Conservation (phyloP, 2,888 invertebrate species). For the Troilus luridus region DNA sequence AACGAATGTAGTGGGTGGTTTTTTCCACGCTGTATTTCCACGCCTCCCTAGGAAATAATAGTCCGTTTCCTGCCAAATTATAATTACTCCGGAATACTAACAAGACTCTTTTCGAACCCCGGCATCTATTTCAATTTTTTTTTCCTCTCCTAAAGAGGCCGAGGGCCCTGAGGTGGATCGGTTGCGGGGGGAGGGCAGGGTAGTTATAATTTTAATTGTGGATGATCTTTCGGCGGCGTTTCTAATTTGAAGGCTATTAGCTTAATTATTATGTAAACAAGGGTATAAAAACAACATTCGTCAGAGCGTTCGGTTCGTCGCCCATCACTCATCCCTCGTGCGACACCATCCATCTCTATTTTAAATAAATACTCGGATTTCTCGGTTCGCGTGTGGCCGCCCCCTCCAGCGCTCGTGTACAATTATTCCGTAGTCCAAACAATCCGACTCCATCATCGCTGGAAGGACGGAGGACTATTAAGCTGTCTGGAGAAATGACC, state of each 20-base stretch:
- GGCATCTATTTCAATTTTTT: slow-evolving; percentile 45
- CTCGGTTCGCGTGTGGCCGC: slow-evolving; percentile 51
- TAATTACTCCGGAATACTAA: slow-evolving; percentile 56
- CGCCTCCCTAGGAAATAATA: slow-evolving; percentile 56
- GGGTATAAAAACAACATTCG: slow-evolving; percentile 47
- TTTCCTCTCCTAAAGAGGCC: neutral
- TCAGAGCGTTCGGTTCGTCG: neutral
- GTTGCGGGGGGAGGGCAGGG: neutral
- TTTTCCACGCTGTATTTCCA: slow-evolving; percentile 56
- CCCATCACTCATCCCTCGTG: neutral
- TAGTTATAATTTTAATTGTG: slow-evolving; percentile 56
- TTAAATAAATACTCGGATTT: neutral
- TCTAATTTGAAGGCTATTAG: slow-evolving; percentile 52
- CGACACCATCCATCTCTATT: slow-evolving; percentile 12
- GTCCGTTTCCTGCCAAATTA: slow-evolving; percentile 57
- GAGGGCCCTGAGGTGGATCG: neutral
- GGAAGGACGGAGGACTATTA: slow-evolving; percentile 33
- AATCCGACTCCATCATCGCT: slow-evolving; percentile 1
- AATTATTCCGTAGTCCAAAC: slow-evolving; percentile 34
- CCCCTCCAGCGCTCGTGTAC: neutral
- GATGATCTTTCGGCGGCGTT: slow-evolving; percentile 47
- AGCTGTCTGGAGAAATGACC: slow-evolving; percentile 42
- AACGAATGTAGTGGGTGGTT: slow-evolving; percentile 52
- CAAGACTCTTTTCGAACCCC: slow-evolving; percentile 50
- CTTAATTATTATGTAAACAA: slow-evolving; percentile 60